phyloP scores from a whole-genome alignment of 2,797 vertebrate genomes.

The Discoglossus pictus region DNA sequence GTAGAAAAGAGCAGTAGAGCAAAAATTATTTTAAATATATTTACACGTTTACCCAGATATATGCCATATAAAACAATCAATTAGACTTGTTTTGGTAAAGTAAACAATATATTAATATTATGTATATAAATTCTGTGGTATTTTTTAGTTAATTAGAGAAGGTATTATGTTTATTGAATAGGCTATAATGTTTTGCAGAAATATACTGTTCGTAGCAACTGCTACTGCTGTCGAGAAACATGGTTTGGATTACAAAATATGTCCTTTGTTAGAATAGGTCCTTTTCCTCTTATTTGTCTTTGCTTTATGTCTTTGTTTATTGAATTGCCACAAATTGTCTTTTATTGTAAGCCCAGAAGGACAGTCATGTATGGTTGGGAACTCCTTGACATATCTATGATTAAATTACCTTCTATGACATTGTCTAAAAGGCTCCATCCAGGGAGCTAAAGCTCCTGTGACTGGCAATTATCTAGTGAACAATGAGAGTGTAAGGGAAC shows the following conservation, averaged over 20 bases:
- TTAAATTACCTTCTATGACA: slow-evolving; percentile 54
- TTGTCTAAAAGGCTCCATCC: slow-evolving; percentile 49
- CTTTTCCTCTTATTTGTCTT: slow-evolving; percentile 12
- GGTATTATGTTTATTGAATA: too few species aligned
- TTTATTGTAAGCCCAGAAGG: slow-evolving; percentile 17
- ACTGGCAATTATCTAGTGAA: slow-evolving; percentile 53
- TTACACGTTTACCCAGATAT: not conserved
- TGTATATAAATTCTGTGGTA: too few species aligned
- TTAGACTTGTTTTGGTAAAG: too few species aligned
- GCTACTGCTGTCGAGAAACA: too few species aligned
- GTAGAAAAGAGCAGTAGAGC: not conserved
- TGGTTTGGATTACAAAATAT: too few species aligned
- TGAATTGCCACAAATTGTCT: not conserved
- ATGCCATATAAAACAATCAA: too few species aligned
- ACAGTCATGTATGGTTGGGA: slow-evolving; percentile 29
- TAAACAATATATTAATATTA: too few species aligned
- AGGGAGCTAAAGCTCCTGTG: slow-evolving; percentile 21
- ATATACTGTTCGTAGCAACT: too few species aligned
- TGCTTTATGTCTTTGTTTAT: slow-evolving; percentile 5
- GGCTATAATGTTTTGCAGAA: too few species aligned
- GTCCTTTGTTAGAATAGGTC: not conserved
- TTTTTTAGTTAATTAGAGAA: too few species aligned
- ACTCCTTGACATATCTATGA: slow-evolving; percentile 45
- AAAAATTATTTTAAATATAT: not conserved
- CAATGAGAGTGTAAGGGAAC: slow-evolving; percentile 2